These are phyloP conservation scores for Melitaea athalia DNA, from an alignment of 2,888 invertebrate species.

Conservation along the genomic window DNA sequence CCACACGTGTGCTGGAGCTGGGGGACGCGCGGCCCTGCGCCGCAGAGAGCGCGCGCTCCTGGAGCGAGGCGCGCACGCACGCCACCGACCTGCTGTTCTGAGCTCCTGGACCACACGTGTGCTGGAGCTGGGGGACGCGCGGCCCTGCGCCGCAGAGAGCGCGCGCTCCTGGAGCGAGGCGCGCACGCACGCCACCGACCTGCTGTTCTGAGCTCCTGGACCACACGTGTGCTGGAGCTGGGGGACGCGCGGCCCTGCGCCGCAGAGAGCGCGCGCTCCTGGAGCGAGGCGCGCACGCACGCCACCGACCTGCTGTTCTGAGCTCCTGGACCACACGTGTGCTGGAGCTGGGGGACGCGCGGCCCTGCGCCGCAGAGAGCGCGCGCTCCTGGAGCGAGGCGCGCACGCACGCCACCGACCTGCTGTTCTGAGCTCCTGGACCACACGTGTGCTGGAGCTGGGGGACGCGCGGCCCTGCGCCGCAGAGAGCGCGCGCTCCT, in stretches of 20 bases:
- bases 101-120: too few species aligned
- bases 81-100: conserved; percentile 74
- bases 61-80: conserved; percentile 69
- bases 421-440: conserved; percentile 72
- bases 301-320: conserved; percentile 74
- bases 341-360: too few species aligned
- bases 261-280: conserved; percentile 61
- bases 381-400: conserved; percentile 71
- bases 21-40: conserved; percentile 63
- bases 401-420: conserved; percentile 66
- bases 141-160: conserved; percentile 59
- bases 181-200: conserved; percentile 66
- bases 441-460: too few species aligned
- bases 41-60: conserved; percentile 61
- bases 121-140: too few species aligned
- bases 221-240: too few species aligned
- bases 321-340: too few species aligned
- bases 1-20: too few species aligned
- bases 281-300: conserved; percentile 69
- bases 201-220: conserved; percentile 72
- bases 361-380: conserved; percentile 59
- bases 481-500: conserved; percentile 61
- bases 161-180: conserved; percentile 71
- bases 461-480: conserved; percentile 63
- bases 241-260: conserved; percentile 63